Base-by-base conservation (phyloP, 2,797 vertebrate species). In the Crenichthys baileyi region DNA sequence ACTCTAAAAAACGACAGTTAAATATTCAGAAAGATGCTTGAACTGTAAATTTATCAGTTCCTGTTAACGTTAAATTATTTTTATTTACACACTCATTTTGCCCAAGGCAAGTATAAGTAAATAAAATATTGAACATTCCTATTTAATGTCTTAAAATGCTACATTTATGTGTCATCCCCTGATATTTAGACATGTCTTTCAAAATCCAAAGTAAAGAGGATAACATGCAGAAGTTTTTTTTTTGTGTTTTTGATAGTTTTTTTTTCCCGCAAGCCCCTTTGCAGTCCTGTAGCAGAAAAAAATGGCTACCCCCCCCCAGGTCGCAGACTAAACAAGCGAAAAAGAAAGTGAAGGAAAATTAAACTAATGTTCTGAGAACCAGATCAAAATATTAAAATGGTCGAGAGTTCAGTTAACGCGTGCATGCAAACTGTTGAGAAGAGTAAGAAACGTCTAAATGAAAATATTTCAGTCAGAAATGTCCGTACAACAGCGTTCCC, bases 251-350 rank as follows among this genome's bases (percentile, higher is more conserved):
- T 31, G 22, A 8, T n/a, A 44, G 46, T 48, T 46, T 29, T n/a
- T n/a, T n/a, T n/a, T n/a, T n/a, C 67, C 55, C 79, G 60, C 48
- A 79, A 87, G 56, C 61, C 20, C 87, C 51, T 82, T 82, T 75
- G 60, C 60, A 73, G 71, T 51, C 63, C 79, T 83, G 77, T 87
- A 89, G 87, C 79, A 80, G 79, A 92, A 88, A 93, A 93, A 91
- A 93, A 91, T 91, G 88, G 89, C 89, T 88, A 88, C 84, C 89
- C n/a, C n/a, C n/a, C n/a, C n/a, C n/a, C n/a, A n/a, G n/a, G n/a
- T n/a, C n/a, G n/a, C n/a, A n/a, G n/a, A n/a, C n/a, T n/a, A n/a
- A n/a, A n/a, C n/a, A n/a, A n/a, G n/a, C n/a, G n/a, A n/a, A n/a
- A n/a, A n/a, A n/a, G n/a, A n/a, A n/a, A 61, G 53, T 1, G 6